Evolutionary conservation across 2,888 invertebrate species (phyloP), one percentile per base, ranked within the genome.

Genomic region (Patella depressa): DNA sequence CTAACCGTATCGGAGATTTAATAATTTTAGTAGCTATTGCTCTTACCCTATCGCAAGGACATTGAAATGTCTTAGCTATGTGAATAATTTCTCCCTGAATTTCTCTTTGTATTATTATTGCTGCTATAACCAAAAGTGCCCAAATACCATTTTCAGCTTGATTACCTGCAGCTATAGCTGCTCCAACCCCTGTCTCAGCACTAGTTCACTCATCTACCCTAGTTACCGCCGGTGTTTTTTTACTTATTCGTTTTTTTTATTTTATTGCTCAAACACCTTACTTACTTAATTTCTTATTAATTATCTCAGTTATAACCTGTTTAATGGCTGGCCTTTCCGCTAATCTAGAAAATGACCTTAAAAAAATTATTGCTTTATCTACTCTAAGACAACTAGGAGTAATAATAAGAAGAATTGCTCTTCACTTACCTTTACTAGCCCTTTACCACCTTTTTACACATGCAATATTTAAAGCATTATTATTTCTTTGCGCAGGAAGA

Each of bases 81-180:
- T 93, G 88, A 9, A 55, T 91, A 93, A 85, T 65, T 86, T 90
- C 93, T 90, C 88, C 89, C 0, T 12, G 84, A n/a, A 92, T 93
- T 86, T 88, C 92, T 93, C 89, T 91, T 57, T 78, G 92, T 78
- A 75, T 93, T 65, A 76, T 92, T 69, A 74, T 93, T 29, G 94
- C 94, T 0, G 93, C 93, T 75, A 94, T 95, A 92, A 95, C 95
- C 80, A 96, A 96, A 92, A 95, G 95, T 84, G 95, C 95, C 89
- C 95, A 96, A 91, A 94, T 95, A 93, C 95, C 95, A 72, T 96
- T 96, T 94, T 95, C 95, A 81, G 93, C 95, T 72, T 96, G 95
- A 86, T 91, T 95, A 73, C 95, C 95, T 0, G 94, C 94, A 0
- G 95, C 95, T 71, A 95, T 95, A 91, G 94, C 95, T 0, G 95